These are phyloP conservation scores for Peucedramus taeniatus DNA, from an alignment of 2,113 vertebrate genomes.

Conservation along the genomic window DNA sequence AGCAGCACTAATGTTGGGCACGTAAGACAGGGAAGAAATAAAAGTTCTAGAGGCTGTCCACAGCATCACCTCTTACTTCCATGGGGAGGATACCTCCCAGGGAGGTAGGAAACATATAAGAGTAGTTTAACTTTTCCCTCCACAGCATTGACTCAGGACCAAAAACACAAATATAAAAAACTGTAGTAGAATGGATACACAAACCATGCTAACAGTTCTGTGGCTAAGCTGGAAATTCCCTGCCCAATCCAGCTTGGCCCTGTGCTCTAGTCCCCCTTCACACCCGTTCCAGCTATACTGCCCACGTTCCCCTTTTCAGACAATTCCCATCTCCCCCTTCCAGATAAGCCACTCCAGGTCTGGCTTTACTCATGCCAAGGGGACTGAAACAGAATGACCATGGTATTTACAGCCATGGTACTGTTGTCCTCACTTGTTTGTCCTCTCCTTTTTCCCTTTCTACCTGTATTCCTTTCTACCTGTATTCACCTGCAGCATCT, in stretches of 20 bases:
- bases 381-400: neutral
- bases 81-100: neutral
- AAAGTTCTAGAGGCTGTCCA: neutral
- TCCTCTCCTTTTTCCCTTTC: neutral
- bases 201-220: neutral
- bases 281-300: neutral
- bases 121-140: neutral
- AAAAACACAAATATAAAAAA: neutral
- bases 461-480: neutral
- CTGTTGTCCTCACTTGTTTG: accelerated
- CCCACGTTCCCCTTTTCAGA: neutral
- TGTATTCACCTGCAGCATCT: neutral
- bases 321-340: neutral
- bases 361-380: neutral
- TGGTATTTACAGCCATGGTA: accelerated
- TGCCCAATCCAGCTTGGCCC: neutral
- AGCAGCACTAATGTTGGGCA: neutral
- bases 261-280: neutral
- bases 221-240: neutral
- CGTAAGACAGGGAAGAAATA: neutral
- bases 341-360: neutral
- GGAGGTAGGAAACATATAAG: neutral
- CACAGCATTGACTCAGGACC: neutral
- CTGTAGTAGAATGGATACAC: neutral
- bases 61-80: neutral